A percentile compares a stretch with the other conserved stretches of the same genome.
phyloP scores from a whole-genome alignment of 2,113 vertebrate genomes.

The Daboia siamensis region DNA sequence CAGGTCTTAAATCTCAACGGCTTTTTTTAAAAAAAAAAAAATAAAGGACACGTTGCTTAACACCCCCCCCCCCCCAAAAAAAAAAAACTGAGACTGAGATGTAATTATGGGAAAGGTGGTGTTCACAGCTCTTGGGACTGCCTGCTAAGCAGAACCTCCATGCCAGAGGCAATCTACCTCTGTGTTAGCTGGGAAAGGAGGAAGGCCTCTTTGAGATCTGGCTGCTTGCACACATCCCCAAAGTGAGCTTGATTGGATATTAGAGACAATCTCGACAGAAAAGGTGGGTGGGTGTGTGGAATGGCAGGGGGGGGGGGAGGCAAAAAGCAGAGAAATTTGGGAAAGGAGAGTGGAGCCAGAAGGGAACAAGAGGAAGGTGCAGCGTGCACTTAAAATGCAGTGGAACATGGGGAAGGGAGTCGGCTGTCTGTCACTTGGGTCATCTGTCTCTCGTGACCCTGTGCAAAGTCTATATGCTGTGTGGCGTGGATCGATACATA shows the following conservation, averaged over 20 bases:
- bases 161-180: background rate
- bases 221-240: background rate
- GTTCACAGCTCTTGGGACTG: background rate
- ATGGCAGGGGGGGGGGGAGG: too few relatives aligned
- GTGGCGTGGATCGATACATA: background rate
- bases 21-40: background rate
- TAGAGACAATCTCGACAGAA: background rate
- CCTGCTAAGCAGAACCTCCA: background rate
- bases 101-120: too few relatives aligned
- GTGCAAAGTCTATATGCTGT: background rate
- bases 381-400: too few relatives aligned
- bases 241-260: background rate
- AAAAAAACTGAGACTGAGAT: background rate
- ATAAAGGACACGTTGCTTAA: background rate
- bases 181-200: background rate
- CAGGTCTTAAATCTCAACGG: background rate
- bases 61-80: too few relatives aligned
- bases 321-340: background rate
- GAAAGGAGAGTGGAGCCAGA: background rate
- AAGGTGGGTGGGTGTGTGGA: background rate
- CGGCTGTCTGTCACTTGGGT: background rate
- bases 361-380: background rate
- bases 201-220: background rate
- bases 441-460: background rate
- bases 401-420: background rate